Conservation (phyloP, 2,888 invertebrate genomes). For the Yponomeuta evonymella region DNA sequence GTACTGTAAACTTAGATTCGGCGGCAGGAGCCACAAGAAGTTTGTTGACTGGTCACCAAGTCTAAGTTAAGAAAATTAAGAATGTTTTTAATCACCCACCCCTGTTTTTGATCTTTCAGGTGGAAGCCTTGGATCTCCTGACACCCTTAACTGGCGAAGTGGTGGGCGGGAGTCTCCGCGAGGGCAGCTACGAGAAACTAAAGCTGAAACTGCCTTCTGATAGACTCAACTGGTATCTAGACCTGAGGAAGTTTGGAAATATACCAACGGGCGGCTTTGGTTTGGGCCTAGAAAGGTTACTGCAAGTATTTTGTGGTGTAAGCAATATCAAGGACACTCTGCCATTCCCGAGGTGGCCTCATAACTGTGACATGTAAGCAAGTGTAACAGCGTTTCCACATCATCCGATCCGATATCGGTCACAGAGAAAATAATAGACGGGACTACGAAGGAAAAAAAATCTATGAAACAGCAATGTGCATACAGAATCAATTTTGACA, state of each 20-base stretch:
- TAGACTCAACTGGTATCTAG: slow-evolving; percentile 89
- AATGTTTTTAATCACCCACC: neutral
- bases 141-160: slow-evolving; percentile 94
- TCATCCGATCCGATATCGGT: too few relatives aligned
- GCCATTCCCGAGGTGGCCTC: slow-evolving; percentile 96
- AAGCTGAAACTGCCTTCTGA: slow-evolving; percentile 77
- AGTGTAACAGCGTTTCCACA: too few relatives aligned
- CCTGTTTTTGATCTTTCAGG: slow-evolving; percentile 53
- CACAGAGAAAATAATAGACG: too few relatives aligned
- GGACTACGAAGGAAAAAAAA: too few relatives aligned
- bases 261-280: slow-evolving; percentile 97
- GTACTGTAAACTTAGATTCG: too few relatives aligned
- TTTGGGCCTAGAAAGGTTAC: slow-evolving; percentile 93
- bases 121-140: slow-evolving; percentile 90
- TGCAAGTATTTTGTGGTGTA: slow-evolving; percentile 88
- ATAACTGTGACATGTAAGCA: slow-evolving; percentile 83
- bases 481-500: too few relatives aligned
- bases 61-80: too few relatives aligned
- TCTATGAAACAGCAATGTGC: too few relatives aligned
- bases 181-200: slow-evolving; percentile 82
- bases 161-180: slow-evolving; percentile 96
- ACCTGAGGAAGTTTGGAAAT: slow-evolving; percentile 91
- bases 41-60: too few relatives aligned
- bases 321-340: slow-evolving; percentile 95
- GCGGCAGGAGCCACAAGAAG: too few relatives aligned